Conservation (phyloP, 2,888 invertebrate genomes). For the Leistus spinibarbis region DNA sequence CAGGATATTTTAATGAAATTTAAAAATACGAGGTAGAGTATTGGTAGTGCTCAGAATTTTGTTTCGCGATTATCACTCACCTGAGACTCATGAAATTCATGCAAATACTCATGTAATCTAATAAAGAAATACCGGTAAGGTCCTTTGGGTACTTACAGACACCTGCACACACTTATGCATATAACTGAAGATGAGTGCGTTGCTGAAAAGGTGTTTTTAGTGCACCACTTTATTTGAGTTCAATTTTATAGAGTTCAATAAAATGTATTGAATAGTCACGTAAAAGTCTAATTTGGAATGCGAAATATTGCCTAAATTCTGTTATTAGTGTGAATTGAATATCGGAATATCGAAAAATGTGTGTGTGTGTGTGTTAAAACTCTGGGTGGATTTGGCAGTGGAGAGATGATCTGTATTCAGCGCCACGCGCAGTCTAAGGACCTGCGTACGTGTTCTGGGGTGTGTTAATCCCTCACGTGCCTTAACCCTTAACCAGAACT, state of each 20-base stretch:
- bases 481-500: not conserved
- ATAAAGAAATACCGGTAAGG: conserved; percentile 35
- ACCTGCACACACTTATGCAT: not conserved
- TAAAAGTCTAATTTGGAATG: not conserved
- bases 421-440: not conserved
- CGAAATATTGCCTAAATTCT: no score
- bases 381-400: not conserved
- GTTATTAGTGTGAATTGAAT: not conserved
- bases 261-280: not conserved
- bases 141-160: not conserved
- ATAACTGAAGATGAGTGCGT: conserved; percentile 1
- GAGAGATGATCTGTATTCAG: not conserved
- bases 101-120: conserved; percentile 38
- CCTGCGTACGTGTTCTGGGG: not conserved
- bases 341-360: not conserved
- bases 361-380: no score
- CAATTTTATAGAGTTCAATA: not conserved
- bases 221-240: not conserved
- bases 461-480: not conserved
- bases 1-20: no score
- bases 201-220: not conserved
- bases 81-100: conserved; percentile 28
- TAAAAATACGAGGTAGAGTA: no score
- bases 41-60: no score
- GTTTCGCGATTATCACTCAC: conserved; percentile 32